phyloP scores from a whole-genome alignment of 2,797 vertebrate species.

The Microctenopoma steveboyesi region DNA sequence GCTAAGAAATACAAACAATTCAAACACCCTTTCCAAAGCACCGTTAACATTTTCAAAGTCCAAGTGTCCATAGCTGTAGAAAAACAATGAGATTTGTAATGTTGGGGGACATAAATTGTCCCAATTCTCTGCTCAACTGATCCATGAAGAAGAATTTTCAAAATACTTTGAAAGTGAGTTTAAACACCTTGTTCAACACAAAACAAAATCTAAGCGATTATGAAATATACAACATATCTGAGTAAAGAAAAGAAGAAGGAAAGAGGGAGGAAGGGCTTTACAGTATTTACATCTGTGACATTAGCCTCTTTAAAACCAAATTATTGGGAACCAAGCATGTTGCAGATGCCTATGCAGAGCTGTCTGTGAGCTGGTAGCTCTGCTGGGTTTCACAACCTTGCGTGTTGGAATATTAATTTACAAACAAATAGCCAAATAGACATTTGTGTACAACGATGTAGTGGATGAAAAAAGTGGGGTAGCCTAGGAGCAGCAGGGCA shows the following conservation, averaged over 20 bases:
- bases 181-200: conserved; percentile 51
- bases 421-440: conserved; percentile 45
- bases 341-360: conserved; percentile 1
- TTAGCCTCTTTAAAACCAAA: conserved; percentile 50
- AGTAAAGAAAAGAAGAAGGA: conserved; percentile 35
- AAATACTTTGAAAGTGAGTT: conserved; percentile 49
- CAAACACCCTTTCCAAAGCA: conserved; percentile 74
- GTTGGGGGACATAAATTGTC: conserved; percentile 40
- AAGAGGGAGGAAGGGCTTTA: conserved; percentile 33
- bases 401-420: conserved; percentile 19
- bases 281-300: conserved; percentile 71
- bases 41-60: conserved; percentile 42
- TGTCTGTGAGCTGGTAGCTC: background rate
- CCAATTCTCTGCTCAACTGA: conserved; percentile 38
- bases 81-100: conserved; percentile 37
- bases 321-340: conserved; percentile 23
- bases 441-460: conserved; percentile 24
- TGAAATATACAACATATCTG: conserved; percentile 68
- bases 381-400: conserved; percentile 17
- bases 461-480: background rate
- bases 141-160: conserved; percentile 45
- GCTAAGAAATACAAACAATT: conserved; percentile 80
- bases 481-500: background rate
- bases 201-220: conserved; percentile 40
- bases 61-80: conserved; percentile 40